Conservation (phyloP, 2,888 invertebrate genomes). For the Andrena chrysosceles region DNA sequence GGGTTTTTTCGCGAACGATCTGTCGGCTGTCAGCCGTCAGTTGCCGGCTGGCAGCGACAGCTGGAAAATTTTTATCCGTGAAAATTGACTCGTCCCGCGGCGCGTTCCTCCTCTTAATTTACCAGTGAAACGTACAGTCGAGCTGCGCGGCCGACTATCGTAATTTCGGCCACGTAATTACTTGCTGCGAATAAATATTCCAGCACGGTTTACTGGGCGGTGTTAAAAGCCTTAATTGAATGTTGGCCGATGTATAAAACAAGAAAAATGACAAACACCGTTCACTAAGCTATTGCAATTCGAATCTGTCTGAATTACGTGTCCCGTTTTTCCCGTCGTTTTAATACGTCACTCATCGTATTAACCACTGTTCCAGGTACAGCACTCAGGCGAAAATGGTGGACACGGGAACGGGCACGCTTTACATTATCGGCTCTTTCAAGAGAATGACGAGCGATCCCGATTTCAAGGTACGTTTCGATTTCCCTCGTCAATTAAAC, state of each 20-base stretch:
- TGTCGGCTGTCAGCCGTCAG: constrained; percentile 41
- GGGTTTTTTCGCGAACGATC: constrained; percentile 3
- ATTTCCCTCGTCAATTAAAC: background rate
- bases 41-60: constrained; percentile 52
- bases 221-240: constrained; percentile 4
- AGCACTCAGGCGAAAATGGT: constrained; percentile 93
- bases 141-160: background rate
- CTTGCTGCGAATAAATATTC: background rate
- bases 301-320: background rate
- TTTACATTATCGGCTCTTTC: constrained; percentile 93
- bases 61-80: constrained; percentile 41
- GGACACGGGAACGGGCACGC: constrained; percentile 91
- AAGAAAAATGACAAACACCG: background rate
- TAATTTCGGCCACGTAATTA: constrained; percentile 3
- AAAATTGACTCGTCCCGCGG: constrained; percentile 4
- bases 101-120: constrained; percentile 12
- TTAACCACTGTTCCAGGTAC: constrained; percentile 86
- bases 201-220: background rate
- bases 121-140: background rate
- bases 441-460: constrained; percentile 90
- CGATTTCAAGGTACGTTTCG: constrained; percentile 89
- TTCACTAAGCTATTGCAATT: background rate
- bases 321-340: background rate
- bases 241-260: background rate
- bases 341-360: constrained; percentile 9